Evolutionary conservation across 2,113 vertebrate genomes (phyloP).

Genomic region (Prionailurus bengalensis): DNA sequence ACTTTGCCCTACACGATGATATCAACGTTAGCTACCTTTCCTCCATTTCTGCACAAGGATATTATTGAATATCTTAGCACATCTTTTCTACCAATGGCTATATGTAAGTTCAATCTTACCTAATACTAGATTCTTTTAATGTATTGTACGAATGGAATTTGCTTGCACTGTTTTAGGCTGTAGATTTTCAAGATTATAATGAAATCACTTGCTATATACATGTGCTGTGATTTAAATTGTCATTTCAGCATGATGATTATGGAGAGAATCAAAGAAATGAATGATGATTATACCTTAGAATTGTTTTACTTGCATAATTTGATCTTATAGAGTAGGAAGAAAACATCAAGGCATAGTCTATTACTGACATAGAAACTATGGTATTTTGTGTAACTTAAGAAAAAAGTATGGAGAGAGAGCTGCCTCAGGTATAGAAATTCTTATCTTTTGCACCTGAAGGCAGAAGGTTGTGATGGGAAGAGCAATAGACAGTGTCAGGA

Average conservation of each 20-base stretch:
- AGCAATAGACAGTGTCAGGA: neutral
- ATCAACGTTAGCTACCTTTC: conserved; percentile 99
- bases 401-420: neutral
- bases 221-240: conserved; percentile 49
- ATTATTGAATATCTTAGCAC: conserved; percentile 99
- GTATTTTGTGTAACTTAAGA: neutral
- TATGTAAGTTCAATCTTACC: conserved; percentile 94
- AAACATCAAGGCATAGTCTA: neutral
- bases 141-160: conserved; percentile 50
- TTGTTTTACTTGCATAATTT: conserved; percentile 31
- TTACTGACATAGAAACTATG: neutral
- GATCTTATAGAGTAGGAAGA: conserved; percentile 18
- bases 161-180: conserved; percentile 53
- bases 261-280: conserved; percentile 38
- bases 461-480: neutral
- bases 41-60: conserved; percentile 99
- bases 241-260: conserved; percentile 31
- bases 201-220: neutral
- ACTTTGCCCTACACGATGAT: conserved; percentile 99
- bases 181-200: conserved; percentile 54
- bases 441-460: neutral
- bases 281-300: neutral
- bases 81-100: conserved; percentile 99
- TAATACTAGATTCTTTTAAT: conserved; percentile 47
- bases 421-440: neutral